Evolutionary conservation across 2,888 invertebrate species (phyloP).

Genomic region (Drosophila tripunctata): DNA sequence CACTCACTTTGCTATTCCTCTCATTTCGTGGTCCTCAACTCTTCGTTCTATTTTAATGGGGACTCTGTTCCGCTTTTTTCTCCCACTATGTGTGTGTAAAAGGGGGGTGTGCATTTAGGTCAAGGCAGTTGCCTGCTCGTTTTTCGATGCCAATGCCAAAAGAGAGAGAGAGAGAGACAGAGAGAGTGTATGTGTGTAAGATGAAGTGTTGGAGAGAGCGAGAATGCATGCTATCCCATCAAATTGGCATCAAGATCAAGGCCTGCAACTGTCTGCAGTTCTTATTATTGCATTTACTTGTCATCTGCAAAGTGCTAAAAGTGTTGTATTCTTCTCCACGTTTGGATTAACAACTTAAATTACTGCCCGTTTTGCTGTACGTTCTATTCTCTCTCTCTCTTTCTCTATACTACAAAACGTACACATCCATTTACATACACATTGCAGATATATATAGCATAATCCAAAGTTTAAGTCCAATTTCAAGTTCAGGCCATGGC

Average conservation of each 20-base stretch:
- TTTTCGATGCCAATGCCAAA: constrained; percentile 37
- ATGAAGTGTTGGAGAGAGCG: not conserved
- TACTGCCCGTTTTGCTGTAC: constrained; percentile 34
- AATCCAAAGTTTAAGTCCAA: constrained; percentile 36
- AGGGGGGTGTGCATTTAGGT: constrained; percentile 49
- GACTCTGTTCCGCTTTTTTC: not conserved
- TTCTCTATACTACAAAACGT: not conserved
- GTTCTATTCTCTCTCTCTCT: too few relatives aligned
- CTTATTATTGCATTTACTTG: constrained; percentile 56
- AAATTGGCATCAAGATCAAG: constrained; percentile 74
- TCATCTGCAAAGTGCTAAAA: constrained; percentile 24
- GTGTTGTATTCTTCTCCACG: constrained; percentile 40
- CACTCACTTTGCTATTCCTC: not conserved
- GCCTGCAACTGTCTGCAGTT: constrained; percentile 39
- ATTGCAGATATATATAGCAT: not conserved
- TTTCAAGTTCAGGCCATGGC: constrained; percentile 41
- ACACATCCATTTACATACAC: not conserved
- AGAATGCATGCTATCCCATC: constrained; percentile 30
- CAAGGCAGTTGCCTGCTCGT: constrained; percentile 45
- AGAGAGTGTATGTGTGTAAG: too few relatives aligned
- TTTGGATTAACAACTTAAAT: constrained; percentile 54
- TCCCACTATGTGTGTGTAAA: not conserved
- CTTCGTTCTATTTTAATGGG: constrained; percentile 17
- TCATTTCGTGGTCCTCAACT: not conserved
- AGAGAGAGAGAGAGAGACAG: not conserved